Evolutionary conservation across 1,140 invertebrate species (phyloP).

Genomic region (Lutraria rhynchaena): DNA sequence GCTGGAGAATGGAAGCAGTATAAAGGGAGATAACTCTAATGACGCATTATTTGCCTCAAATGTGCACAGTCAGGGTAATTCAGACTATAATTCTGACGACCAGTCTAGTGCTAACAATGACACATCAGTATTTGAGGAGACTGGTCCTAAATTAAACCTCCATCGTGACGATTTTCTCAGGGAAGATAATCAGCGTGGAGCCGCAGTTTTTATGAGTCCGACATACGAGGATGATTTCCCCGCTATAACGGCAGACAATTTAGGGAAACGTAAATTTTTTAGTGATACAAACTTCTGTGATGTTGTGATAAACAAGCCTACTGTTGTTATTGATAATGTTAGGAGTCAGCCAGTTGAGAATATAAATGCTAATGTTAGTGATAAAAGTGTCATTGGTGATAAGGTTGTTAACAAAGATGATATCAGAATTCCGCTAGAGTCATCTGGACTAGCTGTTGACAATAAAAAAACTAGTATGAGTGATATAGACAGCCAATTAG

Average conservation of each 20-base stretch:
- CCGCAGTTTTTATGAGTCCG: neutral
- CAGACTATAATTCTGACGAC: neutral
- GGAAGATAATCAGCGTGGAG: constrained; percentile 20
- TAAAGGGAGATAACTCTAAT: neutral
- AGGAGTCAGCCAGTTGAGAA: no score
- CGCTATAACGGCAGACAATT: constrained; percentile 6
- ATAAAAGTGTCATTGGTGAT: no score
- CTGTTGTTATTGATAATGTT: no score
- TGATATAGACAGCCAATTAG: no score
- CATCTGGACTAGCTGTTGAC: no score
- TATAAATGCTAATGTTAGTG: no score
- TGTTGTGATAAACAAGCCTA: neutral
- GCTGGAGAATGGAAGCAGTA: neutral
- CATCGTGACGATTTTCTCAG: constrained; percentile 17
- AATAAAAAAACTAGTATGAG: no score
- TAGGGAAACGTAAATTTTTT: neutral
- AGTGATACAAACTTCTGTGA: constrained; percentile 45
- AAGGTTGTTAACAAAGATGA: no score
- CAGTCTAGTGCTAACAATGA: constrained; percentile 14
- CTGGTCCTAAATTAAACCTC: neutral
- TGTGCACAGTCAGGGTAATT: constrained; percentile 20
- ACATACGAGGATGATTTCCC: constrained; percentile 54
- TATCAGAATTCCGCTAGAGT: no score
- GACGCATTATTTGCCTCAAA: neutral
- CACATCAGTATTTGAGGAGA: constrained; percentile 50